Conservation (phyloP, 2,797 vertebrate species). For the Esox masquinongy region DNA sequence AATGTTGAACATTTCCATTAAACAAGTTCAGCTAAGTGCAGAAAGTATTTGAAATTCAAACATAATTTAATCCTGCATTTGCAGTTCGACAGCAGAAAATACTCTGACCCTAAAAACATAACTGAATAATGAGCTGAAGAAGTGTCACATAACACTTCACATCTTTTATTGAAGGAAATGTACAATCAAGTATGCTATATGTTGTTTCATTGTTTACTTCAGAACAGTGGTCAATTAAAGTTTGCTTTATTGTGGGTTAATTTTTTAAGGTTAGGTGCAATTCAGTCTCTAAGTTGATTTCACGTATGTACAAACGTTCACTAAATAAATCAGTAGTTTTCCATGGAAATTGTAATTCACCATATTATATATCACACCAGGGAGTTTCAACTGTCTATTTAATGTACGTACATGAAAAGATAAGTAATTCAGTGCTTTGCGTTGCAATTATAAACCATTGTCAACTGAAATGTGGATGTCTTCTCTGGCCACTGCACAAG, state of each 20-base stretch:
- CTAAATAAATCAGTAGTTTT: constrained; percentile 44
- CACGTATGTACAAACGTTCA: constrained; percentile 62
- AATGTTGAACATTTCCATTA: neutral
- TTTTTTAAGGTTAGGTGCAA: neutral
- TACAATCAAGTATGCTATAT: constrained; percentile 43
- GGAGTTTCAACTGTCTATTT: constrained; percentile 46
- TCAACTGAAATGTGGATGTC: neutral
- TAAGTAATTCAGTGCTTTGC: neutral
- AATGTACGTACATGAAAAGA: constrained; percentile 28
- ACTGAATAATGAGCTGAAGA: neutral
- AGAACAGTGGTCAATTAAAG: constrained; percentile 39
- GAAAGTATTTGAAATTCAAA: neutral
- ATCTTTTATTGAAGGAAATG: constrained; percentile 52
- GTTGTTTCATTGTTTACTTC: constrained; percentile 26
- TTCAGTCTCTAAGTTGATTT: constrained; percentile 48
- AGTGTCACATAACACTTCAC: constrained; percentile 34
- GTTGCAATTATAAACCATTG: neutral
- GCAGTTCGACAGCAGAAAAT: neutral
- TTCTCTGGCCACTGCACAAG: neutral
- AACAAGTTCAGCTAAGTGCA: neutral
- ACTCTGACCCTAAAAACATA: neutral
- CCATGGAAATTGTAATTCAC: constrained; percentile 41
- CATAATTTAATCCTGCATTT: too few relatives aligned
- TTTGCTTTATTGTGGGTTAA: neutral
- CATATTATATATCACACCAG: constrained; percentile 39